phyloP scores from a whole-genome alignment of 2,797 vertebrate species.

The Scyliorhinus canicula region DNA sequence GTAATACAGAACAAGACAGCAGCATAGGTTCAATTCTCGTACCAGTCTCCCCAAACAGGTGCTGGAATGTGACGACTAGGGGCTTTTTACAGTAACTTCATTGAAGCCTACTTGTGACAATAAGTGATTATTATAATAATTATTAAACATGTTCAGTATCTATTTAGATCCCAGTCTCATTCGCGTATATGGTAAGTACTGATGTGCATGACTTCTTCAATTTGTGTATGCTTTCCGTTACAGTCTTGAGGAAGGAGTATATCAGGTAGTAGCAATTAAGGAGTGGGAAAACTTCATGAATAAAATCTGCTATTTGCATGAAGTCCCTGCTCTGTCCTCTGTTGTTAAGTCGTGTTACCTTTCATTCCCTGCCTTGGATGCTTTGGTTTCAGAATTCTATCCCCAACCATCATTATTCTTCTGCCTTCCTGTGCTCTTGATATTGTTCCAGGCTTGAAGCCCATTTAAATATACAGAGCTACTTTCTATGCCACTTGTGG shows the following conservation, averaged over 20 bases:
- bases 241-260: background rate
- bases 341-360: background rate
- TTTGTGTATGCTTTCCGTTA: background rate
- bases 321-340: background rate
- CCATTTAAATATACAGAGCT: background rate
- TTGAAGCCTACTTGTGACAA: no score
- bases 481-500: no score
- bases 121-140: no score
- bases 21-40: no score
- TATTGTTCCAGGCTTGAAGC: background rate
- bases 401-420: background rate
- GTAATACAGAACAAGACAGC: no score
- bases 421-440: background rate
- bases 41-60: no score
- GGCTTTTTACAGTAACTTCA: no score
- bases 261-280: background rate
- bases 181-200: background rate
- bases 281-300: background rate
- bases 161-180: background rate
- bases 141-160: background rate
- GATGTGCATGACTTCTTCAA: no score
- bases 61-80: no score
- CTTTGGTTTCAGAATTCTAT: background rate
- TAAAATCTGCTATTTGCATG: background rate
- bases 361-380: background rate